Evolutionary conservation across 2,113 vertebrate species (phyloP).

Genomic region (Sinocyclocheilus grahami): DNA sequence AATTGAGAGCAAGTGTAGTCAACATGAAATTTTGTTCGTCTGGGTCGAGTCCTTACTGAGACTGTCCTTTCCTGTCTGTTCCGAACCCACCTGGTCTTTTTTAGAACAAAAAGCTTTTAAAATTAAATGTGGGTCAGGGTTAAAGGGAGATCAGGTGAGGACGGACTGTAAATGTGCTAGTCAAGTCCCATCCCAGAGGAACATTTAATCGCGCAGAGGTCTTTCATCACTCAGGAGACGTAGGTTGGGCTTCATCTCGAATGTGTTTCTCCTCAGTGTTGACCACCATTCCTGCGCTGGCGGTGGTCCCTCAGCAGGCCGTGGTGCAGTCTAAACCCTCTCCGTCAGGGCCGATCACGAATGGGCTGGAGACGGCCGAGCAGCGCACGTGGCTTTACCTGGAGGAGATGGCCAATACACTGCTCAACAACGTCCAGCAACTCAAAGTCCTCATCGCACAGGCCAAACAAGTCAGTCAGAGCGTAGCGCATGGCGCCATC

Average conservation of each 20-base stretch:
- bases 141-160: slow-evolving; percentile 8
- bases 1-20: neutral
- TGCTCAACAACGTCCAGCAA: slow-evolving; percentile 90
- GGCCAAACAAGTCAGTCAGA: slow-evolving; percentile 83
- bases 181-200: neutral
- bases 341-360: slow-evolving; percentile 64
- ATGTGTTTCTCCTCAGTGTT: slow-evolving; percentile 74
- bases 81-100: neutral
- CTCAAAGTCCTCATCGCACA: slow-evolving; percentile 91
- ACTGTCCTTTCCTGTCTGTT: neutral
- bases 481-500: slow-evolving; percentile 54
- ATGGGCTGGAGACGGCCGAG: slow-evolving; percentile 81
- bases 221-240: neutral
- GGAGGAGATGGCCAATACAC: slow-evolving; percentile 90
- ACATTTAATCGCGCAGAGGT: neutral
- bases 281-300: slow-evolving; percentile 86
- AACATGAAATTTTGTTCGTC: neutral
- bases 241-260: neutral
- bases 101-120: neutral
- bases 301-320: slow-evolving; percentile 77
- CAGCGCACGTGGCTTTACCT: slow-evolving; percentile 89
- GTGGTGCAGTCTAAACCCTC: slow-evolving; percentile 80
- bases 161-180: neutral
- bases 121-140: slow-evolving; percentile 20
- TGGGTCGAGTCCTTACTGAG: neutral